A percentile compares a stretch with the other conserved stretches of the same genome.
phyloP scores from a whole-genome alignment of 2,888 invertebrate species.

The Vesta saturnalis region DNA sequence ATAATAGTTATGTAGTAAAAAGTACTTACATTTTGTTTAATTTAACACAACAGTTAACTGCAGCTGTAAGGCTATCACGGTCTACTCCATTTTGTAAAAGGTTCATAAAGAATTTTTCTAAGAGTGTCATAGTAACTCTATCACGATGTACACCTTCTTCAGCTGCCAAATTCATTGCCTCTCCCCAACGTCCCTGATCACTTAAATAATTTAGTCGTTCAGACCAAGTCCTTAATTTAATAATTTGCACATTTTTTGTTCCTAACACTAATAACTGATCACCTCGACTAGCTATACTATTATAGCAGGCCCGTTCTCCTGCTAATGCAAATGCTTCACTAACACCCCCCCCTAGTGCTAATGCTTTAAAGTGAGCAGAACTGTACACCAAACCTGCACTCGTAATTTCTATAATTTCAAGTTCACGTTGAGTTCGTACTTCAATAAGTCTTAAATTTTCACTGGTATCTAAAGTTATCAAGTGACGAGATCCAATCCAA shows the following conservation, averaged over 20 bases:
- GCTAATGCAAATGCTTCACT: constrained; percentile 81
- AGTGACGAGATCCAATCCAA: constrained; percentile 84
- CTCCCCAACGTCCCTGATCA: constrained; percentile 67
- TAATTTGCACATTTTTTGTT: constrained; percentile 68
- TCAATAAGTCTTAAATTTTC: constrained; percentile 91
- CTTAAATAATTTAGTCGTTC: constrained; percentile 73
- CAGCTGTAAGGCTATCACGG: constrained; percentile 62
- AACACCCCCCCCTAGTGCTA: constrained; percentile 96
- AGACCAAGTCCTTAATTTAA: constrained; percentile 72
- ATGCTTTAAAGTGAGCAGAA: constrained; percentile 87
- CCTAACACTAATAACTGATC: constrained; percentile 78
- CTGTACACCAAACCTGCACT: constrained; percentile 85
- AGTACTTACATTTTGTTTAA: constrained; percentile 65
- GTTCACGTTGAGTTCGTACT: constrained; percentile 86
- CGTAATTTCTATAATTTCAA: constrained; percentile 84
- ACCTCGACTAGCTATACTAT: constrained; percentile 74
- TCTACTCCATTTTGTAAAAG: constrained; percentile 59
- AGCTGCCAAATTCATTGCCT: constrained; percentile 67
- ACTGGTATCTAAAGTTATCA: constrained; percentile 85
- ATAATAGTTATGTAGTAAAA: no score
- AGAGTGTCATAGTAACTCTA: constrained; percentile 53
- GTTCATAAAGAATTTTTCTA: constrained; percentile 62
- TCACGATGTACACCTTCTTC: constrained; percentile 62
- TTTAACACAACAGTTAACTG: constrained; percentile 63
- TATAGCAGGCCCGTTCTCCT: constrained; percentile 79